Evolutionary conservation across 2,113 vertebrate genomes (phyloP), one percentile per base, ranked within the genome.

Genomic region (Anseranas semipalmata): DNA sequence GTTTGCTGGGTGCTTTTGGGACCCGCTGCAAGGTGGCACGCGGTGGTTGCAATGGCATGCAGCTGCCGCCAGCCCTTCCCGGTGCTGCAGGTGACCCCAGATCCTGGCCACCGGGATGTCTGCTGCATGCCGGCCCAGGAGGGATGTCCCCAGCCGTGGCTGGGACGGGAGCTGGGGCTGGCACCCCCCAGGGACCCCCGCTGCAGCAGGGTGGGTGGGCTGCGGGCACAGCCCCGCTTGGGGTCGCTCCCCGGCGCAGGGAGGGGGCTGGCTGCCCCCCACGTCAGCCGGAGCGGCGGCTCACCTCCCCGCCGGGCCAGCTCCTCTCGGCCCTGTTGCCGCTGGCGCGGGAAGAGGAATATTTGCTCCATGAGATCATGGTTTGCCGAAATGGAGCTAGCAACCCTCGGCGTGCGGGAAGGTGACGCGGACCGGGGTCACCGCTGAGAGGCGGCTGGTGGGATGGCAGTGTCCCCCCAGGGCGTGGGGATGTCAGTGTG

Each of bases 331-430:
- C 81, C 81, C 32, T 14, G 5, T 41, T 13, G 62, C 77, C 91
- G 45, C 76, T 97, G 96, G 95, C 93, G 43, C 96, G 15, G 95
- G 93, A 93, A 95, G 52, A 88, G 85, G 93, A 95, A 95, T 97
- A 41, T 96, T 97, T 96, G 78, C 91, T 96, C 92, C 81, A 81
- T 97, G 96, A 97, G 96, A 48, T 98, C 97, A 98, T 94, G 88
- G 67, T 17, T 74, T 58, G 83, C 90, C 71, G 65, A 55, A 76
- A 48, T 10, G 46, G 6, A 25, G 90, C 89, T 55, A 79, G 77
- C 66, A 91, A 6, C 76, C n/a, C 50, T n/a, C 15, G 5, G 89
- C 41, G 10, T 46, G 67, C 15, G 33, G 53, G 87, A 91, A 95
- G 94, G 87, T 45, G 95, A 32, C 73, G 12, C 22, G 21, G 8